Evolutionary conservation across 2,113 vertebrate species (phyloP).

Genomic region (Paramormyrops kingsleyae): DNA sequence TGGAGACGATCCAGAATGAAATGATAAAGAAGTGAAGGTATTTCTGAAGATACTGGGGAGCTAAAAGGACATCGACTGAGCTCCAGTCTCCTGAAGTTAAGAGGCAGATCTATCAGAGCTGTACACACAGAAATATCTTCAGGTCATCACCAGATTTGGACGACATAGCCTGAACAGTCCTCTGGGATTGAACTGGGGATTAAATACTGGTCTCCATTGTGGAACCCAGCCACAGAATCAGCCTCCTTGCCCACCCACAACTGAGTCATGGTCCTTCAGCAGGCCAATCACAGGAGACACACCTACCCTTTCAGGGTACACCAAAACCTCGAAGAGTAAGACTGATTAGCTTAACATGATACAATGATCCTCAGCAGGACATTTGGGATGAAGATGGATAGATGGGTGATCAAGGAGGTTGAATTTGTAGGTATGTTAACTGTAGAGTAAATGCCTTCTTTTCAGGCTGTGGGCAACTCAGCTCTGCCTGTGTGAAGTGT

Average conservation of each 20-base stretch:
- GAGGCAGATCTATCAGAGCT: neutral
- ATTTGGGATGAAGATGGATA: neutral
- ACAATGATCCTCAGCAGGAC: neutral
- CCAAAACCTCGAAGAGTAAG: neutral
- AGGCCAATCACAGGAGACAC: neutral
- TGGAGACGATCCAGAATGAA: neutral
- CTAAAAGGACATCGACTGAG: neutral
- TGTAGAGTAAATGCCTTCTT: neutral
- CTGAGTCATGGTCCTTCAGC: neutral
- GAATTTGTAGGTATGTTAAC: neutral
- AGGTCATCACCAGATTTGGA: neutral
- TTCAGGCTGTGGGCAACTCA: neutral
- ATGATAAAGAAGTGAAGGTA: neutral
- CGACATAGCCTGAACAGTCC: neutral
- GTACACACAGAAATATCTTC: neutral
- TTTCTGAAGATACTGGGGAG: neutral
- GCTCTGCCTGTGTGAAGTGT: neutral
- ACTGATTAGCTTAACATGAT: neutral
- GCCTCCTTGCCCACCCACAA: neutral
- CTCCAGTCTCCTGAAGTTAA: neutral
- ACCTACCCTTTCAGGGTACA: neutral
- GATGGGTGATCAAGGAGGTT: neutral
- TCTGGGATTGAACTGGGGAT: neutral
- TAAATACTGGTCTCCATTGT: neutral
- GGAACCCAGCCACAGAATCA: neutral